These are phyloP conservation scores for Stigmatopora argus DNA, from an alignment of 2,113 vertebrate genomes.

Conservation along the genomic window DNA sequence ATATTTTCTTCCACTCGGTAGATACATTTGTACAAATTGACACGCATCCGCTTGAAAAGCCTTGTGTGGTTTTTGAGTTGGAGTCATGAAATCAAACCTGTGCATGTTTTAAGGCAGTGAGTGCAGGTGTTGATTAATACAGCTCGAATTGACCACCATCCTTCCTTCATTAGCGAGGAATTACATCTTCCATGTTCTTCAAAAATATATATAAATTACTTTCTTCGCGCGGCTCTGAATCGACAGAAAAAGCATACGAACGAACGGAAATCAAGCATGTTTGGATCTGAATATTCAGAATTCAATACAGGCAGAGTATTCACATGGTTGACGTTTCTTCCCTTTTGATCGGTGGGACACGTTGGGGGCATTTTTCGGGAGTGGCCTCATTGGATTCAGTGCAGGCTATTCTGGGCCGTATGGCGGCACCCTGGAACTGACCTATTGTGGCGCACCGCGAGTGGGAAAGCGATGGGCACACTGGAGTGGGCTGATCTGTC, in stretches of 20 bases:
- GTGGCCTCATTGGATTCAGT: slow-evolving; percentile 9
- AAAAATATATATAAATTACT: slow-evolving; percentile 69
- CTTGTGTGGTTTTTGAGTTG: slow-evolving; percentile 69
- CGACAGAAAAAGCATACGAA: slow-evolving; percentile 61
- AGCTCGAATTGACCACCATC: slow-evolving; percentile 52
- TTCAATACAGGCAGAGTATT: slow-evolving; percentile 49
- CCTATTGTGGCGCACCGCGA: not conserved
- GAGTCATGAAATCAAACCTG: slow-evolving; percentile 83
- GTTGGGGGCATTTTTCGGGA: slow-evolving; percentile 19
- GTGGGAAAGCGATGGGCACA: not conserved
- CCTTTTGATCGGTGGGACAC: slow-evolving; percentile 51
- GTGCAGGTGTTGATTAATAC: slow-evolving; percentile 66
- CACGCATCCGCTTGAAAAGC: slow-evolving; percentile 76
- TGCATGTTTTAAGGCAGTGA: slow-evolving; percentile 93
- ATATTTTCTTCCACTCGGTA: slow-evolving; percentile 95
- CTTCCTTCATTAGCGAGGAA: slow-evolving; percentile 17
- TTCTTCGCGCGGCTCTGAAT: slow-evolving; percentile 57
- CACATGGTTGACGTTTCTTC: slow-evolving; percentile 54
- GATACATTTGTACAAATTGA: slow-evolving; percentile 96
- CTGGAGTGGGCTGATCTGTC: slow-evolving; percentile 18
- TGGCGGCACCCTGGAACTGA: not conserved
- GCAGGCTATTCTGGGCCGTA: not conserved
- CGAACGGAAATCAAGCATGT: slow-evolving; percentile 57
- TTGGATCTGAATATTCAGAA: slow-evolving; percentile 41
- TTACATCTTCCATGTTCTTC: slow-evolving; percentile 59